Evolutionary conservation across 2,113 vertebrate species (phyloP), one percentile per base, ranked within the genome.

Genomic region (Cardinalis cardinalis): DNA sequence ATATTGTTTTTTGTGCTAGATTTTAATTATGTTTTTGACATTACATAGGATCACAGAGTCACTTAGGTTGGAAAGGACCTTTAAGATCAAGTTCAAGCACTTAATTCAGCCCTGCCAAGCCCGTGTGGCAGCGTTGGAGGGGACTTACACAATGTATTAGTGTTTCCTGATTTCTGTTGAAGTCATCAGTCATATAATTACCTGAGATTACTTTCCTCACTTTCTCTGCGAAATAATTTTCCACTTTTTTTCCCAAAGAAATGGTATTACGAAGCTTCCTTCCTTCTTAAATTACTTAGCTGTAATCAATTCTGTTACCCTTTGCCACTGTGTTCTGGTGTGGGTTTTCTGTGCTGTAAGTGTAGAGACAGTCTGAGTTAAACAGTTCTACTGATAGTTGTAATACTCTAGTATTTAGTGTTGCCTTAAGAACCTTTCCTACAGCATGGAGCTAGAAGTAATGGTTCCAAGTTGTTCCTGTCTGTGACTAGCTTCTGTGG

Each of bases 61-160:
- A 24, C 59, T 49, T 49, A 25, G 13, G 5, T 43, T 53, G 24
- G 28, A 82, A 70, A 87, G 79, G 16, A n/a, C 7, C 3, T 66
- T 34, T 63, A 48, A 58, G 31, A 19, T 48, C 0, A 13, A 46
- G 26, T 75, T 18, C 13, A 74, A 23, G 25, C 10, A 3, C 17
- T 69, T 60, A 66, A 31, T 18, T 7, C 31, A 34, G 16, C 10
- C 28, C 15, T 76, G 28, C 26, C 38, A 63, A 43, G 31, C 25
- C 48, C 20, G 7, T 0, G 0, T 76, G 43, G 7, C 56, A 65
- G 18, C 15, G 1, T 46, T 86, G 31, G 36, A 65, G 15, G 4
- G 6, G 3, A 4, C 19, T 79, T 43, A 59, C 40, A n/a, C 20
- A 29, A 3, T 23, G 2, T 44, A 12, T 65, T 69, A 34, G 25